Percentiles rank a stretch among this genome's conserved stretches.
Conservation (phyloP, 2,113 vertebrate species). For the Rhinichthys klamathensis region DNA sequence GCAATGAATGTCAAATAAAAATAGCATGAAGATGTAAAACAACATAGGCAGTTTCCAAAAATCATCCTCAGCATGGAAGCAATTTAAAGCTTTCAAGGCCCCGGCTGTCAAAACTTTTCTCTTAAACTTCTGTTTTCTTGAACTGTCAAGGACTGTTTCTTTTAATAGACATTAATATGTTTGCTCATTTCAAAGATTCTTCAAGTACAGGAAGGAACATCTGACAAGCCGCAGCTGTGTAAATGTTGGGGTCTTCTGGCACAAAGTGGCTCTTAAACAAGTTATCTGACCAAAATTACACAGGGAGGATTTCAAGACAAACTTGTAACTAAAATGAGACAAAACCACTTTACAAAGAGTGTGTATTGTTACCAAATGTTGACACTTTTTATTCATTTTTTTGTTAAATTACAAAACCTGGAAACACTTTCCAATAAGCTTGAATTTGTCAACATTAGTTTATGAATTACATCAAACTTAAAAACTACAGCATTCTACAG, state of each 20-base stretch:
- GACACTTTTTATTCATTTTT: not conserved
- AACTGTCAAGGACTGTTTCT: not conserved
- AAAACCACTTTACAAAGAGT: slow-evolving; percentile 53
- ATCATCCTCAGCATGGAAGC: slow-evolving; percentile 21
- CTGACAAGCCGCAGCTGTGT: slow-evolving; percentile 38
- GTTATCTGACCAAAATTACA: slow-evolving; percentile 55
- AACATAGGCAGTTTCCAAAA: slow-evolving; percentile 24
- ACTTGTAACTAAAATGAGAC: slow-evolving; percentile 63
- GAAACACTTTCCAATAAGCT: too few species aligned
- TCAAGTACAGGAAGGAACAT: slow-evolving; percentile 38
- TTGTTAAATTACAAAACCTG: not conserved
- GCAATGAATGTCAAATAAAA: not conserved
- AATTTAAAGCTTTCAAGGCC: slow-evolving; percentile 40
- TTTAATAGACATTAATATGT: slow-evolving; percentile 33
- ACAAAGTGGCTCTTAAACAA: slow-evolving; percentile 44
- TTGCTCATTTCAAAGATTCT: slow-evolving; percentile 35
- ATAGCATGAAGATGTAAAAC: slow-evolving; percentile 3
- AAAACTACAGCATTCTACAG: too few species aligned
- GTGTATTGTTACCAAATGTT: slow-evolving; percentile 23
- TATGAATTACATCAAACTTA: too few species aligned
- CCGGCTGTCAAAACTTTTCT: not conserved
- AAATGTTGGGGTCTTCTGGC: slow-evolving; percentile 31
- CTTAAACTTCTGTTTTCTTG: not conserved
- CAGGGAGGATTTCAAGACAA: slow-evolving; percentile 50
- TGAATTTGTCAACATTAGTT: too few species aligned